Evolutionary conservation across 2,888 invertebrate genomes (phyloP).

Genomic region (Polymixis flavicincta): DNA sequence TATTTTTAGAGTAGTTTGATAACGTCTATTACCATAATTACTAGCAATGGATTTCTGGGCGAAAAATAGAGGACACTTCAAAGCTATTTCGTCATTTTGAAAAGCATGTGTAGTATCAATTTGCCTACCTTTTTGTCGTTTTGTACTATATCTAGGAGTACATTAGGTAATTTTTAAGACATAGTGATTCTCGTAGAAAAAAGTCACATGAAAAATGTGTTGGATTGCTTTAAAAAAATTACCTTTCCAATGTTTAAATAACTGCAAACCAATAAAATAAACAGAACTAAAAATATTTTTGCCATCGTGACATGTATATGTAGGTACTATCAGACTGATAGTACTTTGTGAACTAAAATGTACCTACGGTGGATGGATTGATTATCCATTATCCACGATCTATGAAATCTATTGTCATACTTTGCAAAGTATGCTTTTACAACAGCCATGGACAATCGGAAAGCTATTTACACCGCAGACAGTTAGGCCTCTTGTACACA

Average conservation of each 20-base stretch:
- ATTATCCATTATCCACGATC: slow-evolving; percentile 48
- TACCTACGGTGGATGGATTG: slow-evolving; percentile 22
- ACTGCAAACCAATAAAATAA: slow-evolving; percentile 33
- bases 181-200: no score
- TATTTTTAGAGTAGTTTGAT: background rate
- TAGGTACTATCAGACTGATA: slow-evolving; percentile 41
- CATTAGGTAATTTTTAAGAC: background rate
- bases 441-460: slow-evolving; percentile 56
- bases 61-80: background rate
- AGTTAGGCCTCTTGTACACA: no score
- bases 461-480: slow-evolving; percentile 40
- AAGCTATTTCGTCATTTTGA: background rate
- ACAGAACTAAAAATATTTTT: slow-evolving; percentile 37
- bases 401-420: slow-evolving; percentile 60
- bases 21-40: background rate
- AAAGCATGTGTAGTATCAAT: background rate
- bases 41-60: background rate
- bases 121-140: background rate
- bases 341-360: slow-evolving; percentile 52
- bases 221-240: slow-evolving; percentile 1
- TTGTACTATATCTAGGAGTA: background rate
- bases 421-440: slow-evolving; percentile 56
- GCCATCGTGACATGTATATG: slow-evolving; percentile 50
- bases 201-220: no score
- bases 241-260: slow-evolving; percentile 40